phyloP scores from a whole-genome alignment of 2,797 vertebrate species.

The Clarias platycephalus region DNA sequence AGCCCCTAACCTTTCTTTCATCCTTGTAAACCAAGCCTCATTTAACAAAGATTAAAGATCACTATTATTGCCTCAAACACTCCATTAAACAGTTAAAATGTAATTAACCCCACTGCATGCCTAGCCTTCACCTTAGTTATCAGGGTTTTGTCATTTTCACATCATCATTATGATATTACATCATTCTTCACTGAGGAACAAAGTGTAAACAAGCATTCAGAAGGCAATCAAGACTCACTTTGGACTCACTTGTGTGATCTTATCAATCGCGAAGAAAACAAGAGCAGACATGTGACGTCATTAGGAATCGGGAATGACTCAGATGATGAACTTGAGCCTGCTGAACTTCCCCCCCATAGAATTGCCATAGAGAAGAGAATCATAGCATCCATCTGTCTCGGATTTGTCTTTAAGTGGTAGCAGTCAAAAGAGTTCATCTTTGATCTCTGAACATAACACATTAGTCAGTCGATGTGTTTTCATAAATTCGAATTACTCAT shows the following conservation, averaged over 20 bases:
- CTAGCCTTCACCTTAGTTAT: conserved; percentile 16
- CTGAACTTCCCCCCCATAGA: conserved; percentile 8
- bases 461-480: neutral
- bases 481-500: conserved; percentile 8
- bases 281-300: conserved; percentile 14
- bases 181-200: neutral
- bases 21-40: conserved; percentile 10
- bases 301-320: neutral
- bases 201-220: conserved; percentile 11
- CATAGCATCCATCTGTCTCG: conserved; percentile 13
- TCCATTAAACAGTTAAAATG: conserved; percentile 15
- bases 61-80: neutral
- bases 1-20: neutral
- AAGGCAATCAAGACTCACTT: conserved; percentile 39
- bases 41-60: conserved; percentile 4
- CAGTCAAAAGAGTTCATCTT: neutral
- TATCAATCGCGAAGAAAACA: conserved; percentile 19
- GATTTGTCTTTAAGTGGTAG: conserved; percentile 2
- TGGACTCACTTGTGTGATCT: conserved; percentile 25
- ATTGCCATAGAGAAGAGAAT: conserved; percentile 28
- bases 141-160: neutral
- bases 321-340: conserved; percentile 10
- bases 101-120: neutral
- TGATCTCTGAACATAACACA: neutral
- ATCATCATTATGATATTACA: conserved; percentile 13